Evolutionary conservation across 2,888 invertebrate genomes (phyloP), one percentile per base, ranked within the genome.

Genomic region (Drosophila cognata): DNA sequence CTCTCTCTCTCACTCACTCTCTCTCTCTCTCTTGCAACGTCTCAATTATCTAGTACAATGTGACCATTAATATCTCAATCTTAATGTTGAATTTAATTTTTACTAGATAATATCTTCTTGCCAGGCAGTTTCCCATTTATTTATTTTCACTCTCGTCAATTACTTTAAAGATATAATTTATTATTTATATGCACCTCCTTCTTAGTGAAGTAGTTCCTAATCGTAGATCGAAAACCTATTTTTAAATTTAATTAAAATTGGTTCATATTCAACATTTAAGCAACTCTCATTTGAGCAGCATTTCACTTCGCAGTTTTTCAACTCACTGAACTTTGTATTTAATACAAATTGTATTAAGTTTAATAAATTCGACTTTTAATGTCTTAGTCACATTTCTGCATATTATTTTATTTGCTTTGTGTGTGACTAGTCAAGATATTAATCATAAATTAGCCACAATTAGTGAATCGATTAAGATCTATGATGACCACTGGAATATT

Each of bases 81-180:
- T 7, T 13, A 46, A 46, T 7, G 4, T 1, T 21, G 43, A 0
- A 13, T 21, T 46, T 21, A 46, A 13, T 13, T 21, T 46, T 13
- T 46, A 46, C 7, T 13, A 21, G 21, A 46, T 46, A 46, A 21
- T 13, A 46, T 46, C 7, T 55, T 3, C 18, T 25, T 18, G 1
- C 3, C 1, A 16, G 7, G 0, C 8, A 28, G 2, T 16, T 28
- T 48, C 1, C 10, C 18, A n/a, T n/a, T n/a, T n/a, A n/a, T n/a
- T n/a, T 18, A 18, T 18, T 50, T 25, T 25, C 46, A 46, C 21
- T 46, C 46, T 10, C 18, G 38, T 38, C 18, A 4, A 38, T 8
- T 38, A 18, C 10, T 16, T 43, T 36, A 36, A 35, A 1, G 0
- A 0, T 16, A 16, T 16, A 3, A 21, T 21, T 21, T 21, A 21